Base-by-base conservation (phyloP, 2,113 vertebrate genomes). In the Limnothrissa miodon region DNA sequence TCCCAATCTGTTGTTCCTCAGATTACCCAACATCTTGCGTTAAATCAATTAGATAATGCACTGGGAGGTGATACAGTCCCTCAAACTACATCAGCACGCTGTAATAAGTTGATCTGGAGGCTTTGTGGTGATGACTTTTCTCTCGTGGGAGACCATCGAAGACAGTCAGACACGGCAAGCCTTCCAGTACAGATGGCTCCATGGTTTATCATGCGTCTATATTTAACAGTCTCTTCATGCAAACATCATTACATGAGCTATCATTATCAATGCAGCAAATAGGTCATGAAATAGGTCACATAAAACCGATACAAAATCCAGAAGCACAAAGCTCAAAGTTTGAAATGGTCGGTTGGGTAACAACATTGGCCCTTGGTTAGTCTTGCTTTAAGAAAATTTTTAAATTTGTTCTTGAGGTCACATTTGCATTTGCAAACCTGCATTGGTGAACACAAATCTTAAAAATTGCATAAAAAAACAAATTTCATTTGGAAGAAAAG, bases 61-160 rank as follows among this genome's bases (percentile, higher is more conserved):
- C 74, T 66, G 78, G 33, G 78, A 39, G 78, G 78, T 78, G 74
- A 85, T 81, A 80, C 44, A 80, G 53, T 85, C 21, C 59, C 45
- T 53, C 1, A 15, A 33, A 19, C 79, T 48, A 10, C 74, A 19
- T 56, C 44, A 51, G 51, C 70, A 39, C 25, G 62, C 82, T 62
- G 66, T 74, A 39, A 74, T 39, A 74, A 39, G 29, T 74, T 36
- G 1, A 33, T 74, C 29, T 36, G 66, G 66, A 74, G 29, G 17
- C 66, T 17, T n/a, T 39, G 66, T 74, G 66, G 66, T 36, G 66
- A 36, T 74, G 66, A 74, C 10, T 74, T 74, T 36, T 15, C 66
- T 36, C 66, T 74, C 66, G 5, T 17, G 66, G 66, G 66, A 74
- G 29, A 74, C 11, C 66, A 36, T 13, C 5, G 66, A 74, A 36